A percentile compares a stretch with the other conserved stretches of the same genome.
Conservation (phyloP, 2,888 invertebrate genomes). For the Caenorhabditis sp. region DNA sequence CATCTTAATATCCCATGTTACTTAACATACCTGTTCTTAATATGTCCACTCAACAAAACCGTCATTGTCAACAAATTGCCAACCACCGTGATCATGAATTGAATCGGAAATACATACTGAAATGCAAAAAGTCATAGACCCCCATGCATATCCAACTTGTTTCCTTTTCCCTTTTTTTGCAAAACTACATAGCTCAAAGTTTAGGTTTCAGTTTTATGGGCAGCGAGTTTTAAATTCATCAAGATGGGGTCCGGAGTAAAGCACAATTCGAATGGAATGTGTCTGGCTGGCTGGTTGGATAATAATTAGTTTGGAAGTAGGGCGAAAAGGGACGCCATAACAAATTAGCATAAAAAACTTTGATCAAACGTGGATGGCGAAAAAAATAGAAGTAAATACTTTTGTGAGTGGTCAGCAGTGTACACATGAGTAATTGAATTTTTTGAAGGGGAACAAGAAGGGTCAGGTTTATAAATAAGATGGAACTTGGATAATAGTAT, state of each 20-base stretch:
- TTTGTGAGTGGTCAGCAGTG: background rate
- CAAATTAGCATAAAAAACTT: background rate
- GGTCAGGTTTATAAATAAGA: no score
- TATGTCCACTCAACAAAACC: conserved; percentile 57
- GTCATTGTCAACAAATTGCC: conserved; percentile 66
- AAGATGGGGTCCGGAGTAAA: no score
- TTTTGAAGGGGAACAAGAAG: no score
- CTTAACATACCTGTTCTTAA: conserved; percentile 47
- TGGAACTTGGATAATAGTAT: no score
- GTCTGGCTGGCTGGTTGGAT: background rate
- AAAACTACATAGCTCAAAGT: no score
- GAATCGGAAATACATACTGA: conserved; percentile 63
- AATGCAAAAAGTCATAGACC: conserved; percentile 11
- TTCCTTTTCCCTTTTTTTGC: background rate
- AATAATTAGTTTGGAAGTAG: background rate
- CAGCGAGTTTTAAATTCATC: background rate
- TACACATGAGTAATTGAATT: background rate
- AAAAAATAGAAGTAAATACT: background rate
- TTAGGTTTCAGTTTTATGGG: background rate
- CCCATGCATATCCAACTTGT: background rate
- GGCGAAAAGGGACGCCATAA: background rate
- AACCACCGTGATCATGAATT: conserved; percentile 63
- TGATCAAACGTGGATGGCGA: background rate
- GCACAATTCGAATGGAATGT: background rate
- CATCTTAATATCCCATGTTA: background rate